These are phyloP conservation scores for Falcaria lacertinaria DNA, from an alignment of 2,888 invertebrate genomes.

Conservation along the genomic window DNA sequence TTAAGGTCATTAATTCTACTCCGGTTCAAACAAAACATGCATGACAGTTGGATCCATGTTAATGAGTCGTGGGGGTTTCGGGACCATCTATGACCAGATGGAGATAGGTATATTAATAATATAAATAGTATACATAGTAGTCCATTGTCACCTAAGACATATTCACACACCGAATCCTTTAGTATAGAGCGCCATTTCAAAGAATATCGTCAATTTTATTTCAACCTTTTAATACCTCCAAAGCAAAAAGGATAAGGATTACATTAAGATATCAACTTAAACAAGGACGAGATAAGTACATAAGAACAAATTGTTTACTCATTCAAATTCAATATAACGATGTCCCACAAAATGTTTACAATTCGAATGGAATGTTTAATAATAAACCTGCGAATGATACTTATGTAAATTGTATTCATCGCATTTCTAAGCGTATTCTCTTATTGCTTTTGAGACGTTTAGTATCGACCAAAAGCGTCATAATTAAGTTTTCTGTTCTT, in stretches of 20 bases:
- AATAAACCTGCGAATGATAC: slow-evolving; percentile 4
- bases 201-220: background rate
- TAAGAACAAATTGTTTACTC: slow-evolving; percentile 2
- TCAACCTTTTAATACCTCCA: background rate
- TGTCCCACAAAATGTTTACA: slow-evolving; percentile 1
- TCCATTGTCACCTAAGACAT: no score
- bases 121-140: no score
- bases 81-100: no score
- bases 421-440: slow-evolving; percentile 11
- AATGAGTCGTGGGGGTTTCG: no score
- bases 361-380: slow-evolving; percentile 2
- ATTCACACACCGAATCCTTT: no score
- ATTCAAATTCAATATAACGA: slow-evolving; percentile 2
- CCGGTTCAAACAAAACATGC: no score
- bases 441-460: slow-evolving; percentile 15
- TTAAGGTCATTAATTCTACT: no score
- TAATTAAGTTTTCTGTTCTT: slow-evolving; percentile 22
- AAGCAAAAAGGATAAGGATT: background rate
- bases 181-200: no score
- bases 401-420: slow-evolving; percentile 14
- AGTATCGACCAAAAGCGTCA: slow-evolving; percentile 12
- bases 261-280: background rate
- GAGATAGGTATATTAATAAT: no score
- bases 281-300: background rate
- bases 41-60: no score